Percentiles rank a stretch among this genome's conserved stretches.
These are phyloP conservation scores for Heterocephalus glaber DNA, from an alignment of 2,113 vertebrate genomes.

Conservation along the genomic window DNA sequence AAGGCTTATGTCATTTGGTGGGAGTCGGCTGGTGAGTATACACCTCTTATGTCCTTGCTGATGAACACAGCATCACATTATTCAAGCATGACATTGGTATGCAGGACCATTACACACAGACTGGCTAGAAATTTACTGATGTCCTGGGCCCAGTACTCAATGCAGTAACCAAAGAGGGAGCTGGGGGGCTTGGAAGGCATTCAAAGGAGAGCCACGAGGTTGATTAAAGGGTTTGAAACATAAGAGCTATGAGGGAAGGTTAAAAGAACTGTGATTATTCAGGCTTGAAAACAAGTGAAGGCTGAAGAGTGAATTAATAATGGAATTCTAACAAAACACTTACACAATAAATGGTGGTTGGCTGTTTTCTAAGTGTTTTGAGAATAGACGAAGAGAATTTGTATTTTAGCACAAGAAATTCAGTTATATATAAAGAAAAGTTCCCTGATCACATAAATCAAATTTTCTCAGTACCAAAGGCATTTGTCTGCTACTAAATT, in stretches of 20 bases:
- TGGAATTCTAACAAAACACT: constrained; percentile 40
- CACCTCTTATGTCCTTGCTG: not conserved
- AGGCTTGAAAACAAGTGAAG: constrained; percentile 67
- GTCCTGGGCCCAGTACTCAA: not conserved
- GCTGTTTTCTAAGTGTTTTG: constrained; percentile 35
- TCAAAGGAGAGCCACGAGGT: constrained; percentile 37
- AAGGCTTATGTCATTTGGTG: constrained; percentile 87
- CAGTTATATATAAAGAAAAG: not conserved
- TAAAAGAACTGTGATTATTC: constrained; percentile 67
- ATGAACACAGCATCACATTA: not conserved
- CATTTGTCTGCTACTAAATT: not conserved
- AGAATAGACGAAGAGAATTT: not conserved
- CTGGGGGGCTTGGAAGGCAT: constrained; percentile 42
- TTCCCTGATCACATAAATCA: not conserved
- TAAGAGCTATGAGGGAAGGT: constrained; percentile 27
- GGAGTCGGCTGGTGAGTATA: constrained; percentile 90
- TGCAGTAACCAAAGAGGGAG: not conserved
- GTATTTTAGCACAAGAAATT: constrained; percentile 9
- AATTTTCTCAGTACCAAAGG: not conserved
- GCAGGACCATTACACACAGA: not conserved
- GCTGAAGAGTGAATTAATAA: constrained; percentile 49
- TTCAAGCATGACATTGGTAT: not conserved
- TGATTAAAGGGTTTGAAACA: constrained; percentile 68
- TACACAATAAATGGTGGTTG: not conserved
- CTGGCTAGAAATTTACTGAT: not conserved